Conservation (phyloP, 2,113 vertebrate genomes). For the Cochlearius cochlearius region DNA sequence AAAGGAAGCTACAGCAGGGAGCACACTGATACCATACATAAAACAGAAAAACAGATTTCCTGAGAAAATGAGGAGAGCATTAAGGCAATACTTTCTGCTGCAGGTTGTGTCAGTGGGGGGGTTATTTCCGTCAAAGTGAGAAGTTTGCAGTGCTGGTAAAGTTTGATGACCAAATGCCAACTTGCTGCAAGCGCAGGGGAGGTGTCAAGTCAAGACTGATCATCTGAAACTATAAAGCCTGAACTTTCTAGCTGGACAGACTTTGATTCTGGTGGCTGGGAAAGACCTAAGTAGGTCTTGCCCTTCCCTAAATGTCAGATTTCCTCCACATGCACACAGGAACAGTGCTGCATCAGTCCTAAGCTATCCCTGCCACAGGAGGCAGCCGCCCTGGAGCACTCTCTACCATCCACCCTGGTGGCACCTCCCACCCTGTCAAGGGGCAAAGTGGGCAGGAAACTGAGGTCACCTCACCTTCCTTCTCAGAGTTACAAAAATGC, state of each 20-base stretch:
- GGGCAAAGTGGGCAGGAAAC: not conserved
- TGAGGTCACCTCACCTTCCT: not conserved
- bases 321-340: not conserved
- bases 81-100: not conserved
- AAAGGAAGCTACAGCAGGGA: not conserved
- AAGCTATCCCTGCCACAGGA: not conserved
- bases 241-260: not conserved
- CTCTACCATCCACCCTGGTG: not conserved
- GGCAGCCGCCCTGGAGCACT: not conserved
- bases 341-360: not conserved
- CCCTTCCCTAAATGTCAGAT: not conserved
- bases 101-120: not conserved
- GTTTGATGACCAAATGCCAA: not conserved
- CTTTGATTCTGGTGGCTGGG: not conserved
- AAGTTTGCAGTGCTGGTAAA: not conserved
- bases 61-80: not conserved
- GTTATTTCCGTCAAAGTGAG: not conserved
- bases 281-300: not conserved
- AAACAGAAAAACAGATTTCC: not conserved
- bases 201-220: not conserved
- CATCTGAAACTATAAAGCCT: not conserved
- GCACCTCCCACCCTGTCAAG: not conserved
- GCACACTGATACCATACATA: not conserved
- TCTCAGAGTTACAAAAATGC: not conserved
- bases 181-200: rapidly evolving